Evolutionary conservation across 2,113 vertebrate genomes (phyloP).

Genomic region (Tupaia chinensis): DNA sequence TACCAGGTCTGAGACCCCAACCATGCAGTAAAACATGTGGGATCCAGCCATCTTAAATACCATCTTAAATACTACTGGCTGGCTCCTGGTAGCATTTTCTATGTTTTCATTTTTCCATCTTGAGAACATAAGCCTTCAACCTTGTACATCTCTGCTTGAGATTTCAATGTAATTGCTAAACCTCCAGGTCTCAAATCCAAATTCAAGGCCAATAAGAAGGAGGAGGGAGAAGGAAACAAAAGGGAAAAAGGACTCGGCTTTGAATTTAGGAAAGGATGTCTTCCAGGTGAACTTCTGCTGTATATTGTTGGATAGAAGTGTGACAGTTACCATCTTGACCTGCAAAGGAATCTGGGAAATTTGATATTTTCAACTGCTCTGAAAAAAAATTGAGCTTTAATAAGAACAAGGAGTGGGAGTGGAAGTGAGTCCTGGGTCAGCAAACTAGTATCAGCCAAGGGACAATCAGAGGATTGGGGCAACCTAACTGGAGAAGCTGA

Average conservation of each 20-base stretch:
- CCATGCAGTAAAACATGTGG: too few species aligned
- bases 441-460: neutral
- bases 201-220: neutral
- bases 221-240: neutral
- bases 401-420: neutral
- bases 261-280: neutral
- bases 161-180: neutral
- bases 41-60: too few species aligned
- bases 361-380: neutral
- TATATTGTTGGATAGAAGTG: neutral
- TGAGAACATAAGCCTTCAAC: neutral
- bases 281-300: neutral
- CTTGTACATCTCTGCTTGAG: neutral
- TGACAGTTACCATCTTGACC: neutral
- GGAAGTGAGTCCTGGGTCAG: neutral
- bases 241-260: neutral
- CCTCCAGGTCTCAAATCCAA: neutral
- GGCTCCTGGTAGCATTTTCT: neutral
- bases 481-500: neutral
- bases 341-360: neutral
- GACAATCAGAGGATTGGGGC: neutral
- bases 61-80: too few species aligned
- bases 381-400: neutral
- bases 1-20: too few species aligned
- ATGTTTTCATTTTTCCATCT: neutral